Percentiles rank a stretch among this genome's conserved stretches.
phyloP scores from a whole-genome alignment of 2,113 vertebrate genomes.

The Mobula birostris region DNA sequence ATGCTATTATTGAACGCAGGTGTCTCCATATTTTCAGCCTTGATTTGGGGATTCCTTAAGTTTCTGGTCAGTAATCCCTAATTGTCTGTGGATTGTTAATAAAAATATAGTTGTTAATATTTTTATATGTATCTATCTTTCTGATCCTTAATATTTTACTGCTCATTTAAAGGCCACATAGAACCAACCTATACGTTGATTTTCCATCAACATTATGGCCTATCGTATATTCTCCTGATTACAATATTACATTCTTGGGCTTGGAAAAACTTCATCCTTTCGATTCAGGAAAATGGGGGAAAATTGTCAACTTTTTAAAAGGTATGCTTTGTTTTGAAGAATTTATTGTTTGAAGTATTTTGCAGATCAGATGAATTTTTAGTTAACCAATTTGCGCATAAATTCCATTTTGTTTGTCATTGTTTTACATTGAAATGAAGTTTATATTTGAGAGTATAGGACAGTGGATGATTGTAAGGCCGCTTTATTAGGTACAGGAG shows the following conservation, averaged over 20 bases:
- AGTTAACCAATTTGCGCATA: neutral
- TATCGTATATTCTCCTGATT: conserved; percentile 82
- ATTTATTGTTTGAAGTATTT: neutral
- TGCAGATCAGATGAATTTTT: neutral
- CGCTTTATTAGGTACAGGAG: too few relatives aligned
- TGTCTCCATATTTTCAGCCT: neutral
- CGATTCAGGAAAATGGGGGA: conserved; percentile 92
- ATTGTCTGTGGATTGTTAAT: neutral
- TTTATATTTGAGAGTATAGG: neutral
- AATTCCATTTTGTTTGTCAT: neutral
- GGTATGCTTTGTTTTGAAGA: conserved; percentile 56
- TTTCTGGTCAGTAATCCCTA: neutral
- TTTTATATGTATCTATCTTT: neutral
- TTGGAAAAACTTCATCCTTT: conserved; percentile 92
- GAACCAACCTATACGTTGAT: conserved; percentile 65
- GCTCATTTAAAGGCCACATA: conserved; percentile 62
- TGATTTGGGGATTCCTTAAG: neutral
- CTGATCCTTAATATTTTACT: neutral
- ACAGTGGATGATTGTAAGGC: neutral
- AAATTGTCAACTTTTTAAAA: conserved; percentile 85
- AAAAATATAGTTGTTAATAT: neutral
- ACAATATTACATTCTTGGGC: conserved; percentile 95
- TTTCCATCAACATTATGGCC: conserved; percentile 66
- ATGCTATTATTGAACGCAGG: neutral
- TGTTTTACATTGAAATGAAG: neutral